These are phyloP conservation scores for Hydropsyche tenuis DNA, from an alignment of 1,140 invertebrate genomes.

Conservation along the genomic window DNA sequence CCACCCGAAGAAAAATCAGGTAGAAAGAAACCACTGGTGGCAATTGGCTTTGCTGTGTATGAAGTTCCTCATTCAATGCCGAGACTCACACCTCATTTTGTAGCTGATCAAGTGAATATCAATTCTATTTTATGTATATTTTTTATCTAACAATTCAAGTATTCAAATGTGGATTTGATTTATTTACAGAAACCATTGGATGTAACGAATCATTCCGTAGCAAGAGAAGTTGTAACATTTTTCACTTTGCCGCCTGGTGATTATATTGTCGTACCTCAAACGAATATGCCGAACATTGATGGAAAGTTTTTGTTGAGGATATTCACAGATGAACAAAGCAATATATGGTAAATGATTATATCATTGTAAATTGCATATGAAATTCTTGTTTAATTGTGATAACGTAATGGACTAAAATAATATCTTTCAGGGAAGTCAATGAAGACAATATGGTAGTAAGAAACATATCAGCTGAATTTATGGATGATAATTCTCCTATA, in stretches of 20 bases:
- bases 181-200: conserved; percentile 68
- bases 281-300: conserved; percentile 71
- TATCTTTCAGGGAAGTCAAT: conserved; percentile 74
- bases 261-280: conserved; percentile 81
- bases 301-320: conserved; percentile 75
- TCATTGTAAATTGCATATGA: not conserved
- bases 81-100: conserved; percentile 67
- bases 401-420: not conserved
- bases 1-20: conserved; percentile 54
- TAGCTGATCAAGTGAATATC: conserved; percentile 65
- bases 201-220: conserved; percentile 71
- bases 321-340: conserved; percentile 75
- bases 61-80: conserved; percentile 71
- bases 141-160: not conserved
- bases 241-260: conserved; percentile 78
- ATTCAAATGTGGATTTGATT: not conserved
- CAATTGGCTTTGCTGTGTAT: conserved; percentile 75
- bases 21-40: conserved; percentile 61
- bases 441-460: conserved; percentile 76
- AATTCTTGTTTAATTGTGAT: not conserved
- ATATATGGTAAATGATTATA: conserved; percentile 67
- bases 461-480: conserved; percentile 68
- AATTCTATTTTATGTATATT: not conserved
- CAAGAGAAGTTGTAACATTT: conserved; percentile 76
- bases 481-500: conserved; percentile 59